Evolutionary conservation across 2,113 vertebrate species (phyloP).

Genomic region (Centropus unirufus): DNA sequence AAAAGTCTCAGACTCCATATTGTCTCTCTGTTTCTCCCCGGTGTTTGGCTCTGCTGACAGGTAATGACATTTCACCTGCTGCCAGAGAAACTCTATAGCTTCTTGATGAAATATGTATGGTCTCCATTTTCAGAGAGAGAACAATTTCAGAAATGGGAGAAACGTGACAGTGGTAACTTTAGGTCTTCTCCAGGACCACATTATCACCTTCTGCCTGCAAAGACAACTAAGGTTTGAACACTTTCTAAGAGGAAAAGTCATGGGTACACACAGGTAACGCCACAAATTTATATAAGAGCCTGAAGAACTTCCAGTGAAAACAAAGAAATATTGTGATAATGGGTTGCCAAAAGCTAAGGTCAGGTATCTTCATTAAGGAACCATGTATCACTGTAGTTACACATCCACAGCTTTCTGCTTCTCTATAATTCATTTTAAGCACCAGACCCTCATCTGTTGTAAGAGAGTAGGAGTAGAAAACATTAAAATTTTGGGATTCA

Average conservation of each 20-base stretch:
- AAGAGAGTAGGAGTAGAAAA: neutral
- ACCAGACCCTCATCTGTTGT: neutral
- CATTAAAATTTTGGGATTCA: neutral
- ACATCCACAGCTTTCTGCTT: neutral
- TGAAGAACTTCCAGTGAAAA: neutral
- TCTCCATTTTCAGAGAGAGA: neutral
- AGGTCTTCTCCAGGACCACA: neutral
- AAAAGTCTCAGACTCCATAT: neutral
- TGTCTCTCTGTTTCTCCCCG: neutral
- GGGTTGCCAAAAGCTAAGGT: neutral
- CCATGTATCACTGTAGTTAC: neutral
- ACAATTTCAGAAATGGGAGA: neutral
- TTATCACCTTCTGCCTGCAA: neutral
- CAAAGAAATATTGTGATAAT: neutral
- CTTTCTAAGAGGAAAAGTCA: neutral
- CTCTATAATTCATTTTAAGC: neutral
- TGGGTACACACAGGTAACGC: neutral
- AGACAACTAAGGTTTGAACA: neutral
- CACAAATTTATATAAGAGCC: neutral
- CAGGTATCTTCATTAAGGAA: neutral
- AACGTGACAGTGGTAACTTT: neutral
- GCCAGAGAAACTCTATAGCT: neutral
- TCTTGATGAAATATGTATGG: neutral
- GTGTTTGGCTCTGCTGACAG: neutral
- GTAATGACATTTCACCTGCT: neutral